Evolutionary conservation across 2,113 vertebrate species (phyloP).

Genomic region (Danionella cerebrum): DNA sequence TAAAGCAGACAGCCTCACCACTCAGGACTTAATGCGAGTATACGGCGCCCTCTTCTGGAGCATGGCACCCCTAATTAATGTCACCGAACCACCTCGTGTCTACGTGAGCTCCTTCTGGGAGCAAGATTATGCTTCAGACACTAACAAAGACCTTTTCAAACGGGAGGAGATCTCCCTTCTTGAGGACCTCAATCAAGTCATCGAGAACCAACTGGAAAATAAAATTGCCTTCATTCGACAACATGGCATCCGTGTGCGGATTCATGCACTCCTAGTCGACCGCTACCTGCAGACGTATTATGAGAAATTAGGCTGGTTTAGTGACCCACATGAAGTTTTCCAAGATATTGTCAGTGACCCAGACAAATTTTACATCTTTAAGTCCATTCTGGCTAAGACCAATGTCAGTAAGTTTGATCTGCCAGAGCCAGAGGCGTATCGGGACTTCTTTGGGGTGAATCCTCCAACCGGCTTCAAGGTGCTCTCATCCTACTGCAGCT

Average conservation of each 20-base stretch:
- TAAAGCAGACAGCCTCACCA: constrained; percentile 91
- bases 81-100: constrained; percentile 91
- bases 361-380: constrained; percentile 96
- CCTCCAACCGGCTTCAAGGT: constrained; percentile 83
- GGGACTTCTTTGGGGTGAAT: constrained; percentile 97
- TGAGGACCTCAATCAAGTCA: constrained; percentile 96
- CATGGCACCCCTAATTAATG: constrained; percentile 94
- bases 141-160: constrained; percentile 85
- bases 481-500: constrained; percentile 86
- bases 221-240: constrained; percentile 98
- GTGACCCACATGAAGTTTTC: constrained; percentile 90
- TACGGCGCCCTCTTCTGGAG: constrained; percentile 97
- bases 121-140: constrained; percentile 82
- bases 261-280: constrained; percentile 89
- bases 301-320: constrained; percentile 98
- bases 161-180: constrained; percentile 93
- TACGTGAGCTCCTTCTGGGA: constrained; percentile 98
- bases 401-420: constrained; percentile 98
- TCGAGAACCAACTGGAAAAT: constrained; percentile 96
- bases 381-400: constrained; percentile 96
- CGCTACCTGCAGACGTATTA: constrained; percentile 94
- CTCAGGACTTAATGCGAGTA: constrained; percentile 94
- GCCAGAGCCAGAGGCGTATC: constrained; percentile 88
- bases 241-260: constrained; percentile 90
- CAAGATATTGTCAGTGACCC: constrained; percentile 93